Evolutionary conservation across 2,888 invertebrate genomes (phyloP).

Genomic region (Eilema sororculum): DNA sequence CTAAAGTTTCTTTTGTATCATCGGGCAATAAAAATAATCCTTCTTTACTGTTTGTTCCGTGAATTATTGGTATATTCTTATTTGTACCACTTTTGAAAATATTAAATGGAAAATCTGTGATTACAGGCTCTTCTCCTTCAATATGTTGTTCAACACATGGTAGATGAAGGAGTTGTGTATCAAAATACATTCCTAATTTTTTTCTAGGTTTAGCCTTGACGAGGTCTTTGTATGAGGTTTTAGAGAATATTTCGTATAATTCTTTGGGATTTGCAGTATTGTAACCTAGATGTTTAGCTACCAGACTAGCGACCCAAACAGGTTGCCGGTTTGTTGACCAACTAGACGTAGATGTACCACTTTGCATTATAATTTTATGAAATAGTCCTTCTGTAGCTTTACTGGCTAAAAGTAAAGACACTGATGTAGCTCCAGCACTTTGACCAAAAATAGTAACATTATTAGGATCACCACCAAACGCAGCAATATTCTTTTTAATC

Average conservation of each 20-base stretch:
- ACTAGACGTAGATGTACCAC: conserved; percentile 73
- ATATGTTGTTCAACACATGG: conserved; percentile 76
- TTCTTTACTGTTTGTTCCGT: conserved; percentile 74
- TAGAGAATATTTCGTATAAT: conserved; percentile 70
- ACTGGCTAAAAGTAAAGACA: conserved; percentile 69
- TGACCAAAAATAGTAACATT: conserved; percentile 81
- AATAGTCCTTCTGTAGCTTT: conserved; percentile 71
- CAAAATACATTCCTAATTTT: conserved; percentile 71
- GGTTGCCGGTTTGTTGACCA: conserved; percentile 78
- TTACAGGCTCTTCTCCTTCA: conserved; percentile 66
- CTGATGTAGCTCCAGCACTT: conserved; percentile 77
- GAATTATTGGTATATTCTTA: conserved; percentile 64
- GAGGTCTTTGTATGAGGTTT: conserved; percentile 63
- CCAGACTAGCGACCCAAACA: conserved; percentile 68
- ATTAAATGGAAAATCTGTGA: conserved; percentile 75
- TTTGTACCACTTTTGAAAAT: conserved; percentile 63
- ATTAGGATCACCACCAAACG: conserved; percentile 79
- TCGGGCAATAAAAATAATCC: conserved; percentile 62
- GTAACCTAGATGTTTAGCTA: conserved; percentile 72
- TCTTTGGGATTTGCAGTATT: conserved; percentile 70
- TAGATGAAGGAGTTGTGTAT: conserved; percentile 72
- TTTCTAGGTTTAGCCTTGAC: conserved; percentile 62
- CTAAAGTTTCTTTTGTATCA: conserved; percentile 56
- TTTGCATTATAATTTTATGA: conserved; percentile 75
- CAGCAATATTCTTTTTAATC: conserved; percentile 78